Evolutionary conservation across 1,140 invertebrate genomes (phyloP).

Genomic region (Lysiphlebus fabarum): DNA sequence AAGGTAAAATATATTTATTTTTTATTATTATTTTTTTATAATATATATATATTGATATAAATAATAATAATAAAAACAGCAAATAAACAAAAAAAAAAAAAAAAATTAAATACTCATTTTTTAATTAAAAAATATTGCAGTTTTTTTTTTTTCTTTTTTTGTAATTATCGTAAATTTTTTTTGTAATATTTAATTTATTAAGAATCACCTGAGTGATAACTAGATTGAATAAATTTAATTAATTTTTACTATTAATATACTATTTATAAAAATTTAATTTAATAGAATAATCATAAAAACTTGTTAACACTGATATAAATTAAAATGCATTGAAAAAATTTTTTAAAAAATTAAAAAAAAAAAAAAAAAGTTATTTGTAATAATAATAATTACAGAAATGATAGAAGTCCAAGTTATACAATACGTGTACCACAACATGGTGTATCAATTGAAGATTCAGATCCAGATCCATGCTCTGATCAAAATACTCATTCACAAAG

Average conservation of each 20-base stretch:
- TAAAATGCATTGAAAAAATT: no score
- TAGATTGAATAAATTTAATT: no score
- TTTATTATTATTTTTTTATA: conserved; percentile 4
- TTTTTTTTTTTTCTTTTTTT: no score
- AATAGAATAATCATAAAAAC: no score
- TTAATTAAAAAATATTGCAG: no score
- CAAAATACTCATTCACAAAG: conserved; percentile 45
- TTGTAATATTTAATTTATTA: no score
- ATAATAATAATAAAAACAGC: conserved; percentile 5
- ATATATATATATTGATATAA: conserved; percentile 6
- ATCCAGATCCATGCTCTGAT: conserved; percentile 43
- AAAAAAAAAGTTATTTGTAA: conserved; percentile 2
- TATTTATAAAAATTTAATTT: no score
- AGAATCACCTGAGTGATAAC: no score
- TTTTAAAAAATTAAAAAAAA: no score
- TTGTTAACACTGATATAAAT: no score
- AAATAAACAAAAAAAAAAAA: conserved; percentile 4
- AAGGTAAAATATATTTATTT: conserved; percentile 39
- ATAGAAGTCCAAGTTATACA: conserved; percentile 44
- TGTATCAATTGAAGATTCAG: conserved; percentile 49
- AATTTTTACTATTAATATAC: no score
- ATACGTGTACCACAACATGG: conserved; percentile 41
- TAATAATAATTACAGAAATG: conserved; percentile 36
- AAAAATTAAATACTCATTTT: background rate
- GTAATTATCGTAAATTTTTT: no score